phyloP scores from a whole-genome alignment of 2,888 invertebrate genomes.

The Gibbula magus region DNA sequence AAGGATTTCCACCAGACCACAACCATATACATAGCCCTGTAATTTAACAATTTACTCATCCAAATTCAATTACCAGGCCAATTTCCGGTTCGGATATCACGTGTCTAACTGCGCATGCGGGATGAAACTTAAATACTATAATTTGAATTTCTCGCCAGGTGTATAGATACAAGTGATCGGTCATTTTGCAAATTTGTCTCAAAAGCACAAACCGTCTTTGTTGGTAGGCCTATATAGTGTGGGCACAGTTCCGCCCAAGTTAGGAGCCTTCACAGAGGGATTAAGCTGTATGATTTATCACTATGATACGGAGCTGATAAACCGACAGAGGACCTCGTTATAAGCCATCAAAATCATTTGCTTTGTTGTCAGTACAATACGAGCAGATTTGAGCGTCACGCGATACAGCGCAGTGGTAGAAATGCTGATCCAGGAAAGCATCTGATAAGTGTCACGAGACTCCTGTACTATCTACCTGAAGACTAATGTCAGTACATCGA shows the following conservation, averaged over 20 bases:
- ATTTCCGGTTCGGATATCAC: conserved; percentile 7
- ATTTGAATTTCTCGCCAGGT: conserved; percentile 19
- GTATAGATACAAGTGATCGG: not conserved
- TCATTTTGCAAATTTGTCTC: conserved; percentile 22
- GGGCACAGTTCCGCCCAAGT: not conserved
- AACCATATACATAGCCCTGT: not conserved
- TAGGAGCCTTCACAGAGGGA: not conserved
- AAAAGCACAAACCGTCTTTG: conserved; percentile 17
- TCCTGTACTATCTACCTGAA: not conserved
- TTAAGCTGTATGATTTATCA: conserved; percentile 7
- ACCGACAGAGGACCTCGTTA: not conserved
- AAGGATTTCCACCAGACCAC: too few relatives aligned
- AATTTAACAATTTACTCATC: not conserved
- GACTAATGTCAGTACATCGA: not conserved
- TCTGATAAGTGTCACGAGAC: not conserved
- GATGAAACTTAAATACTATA: not conserved
- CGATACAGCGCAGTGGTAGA: not conserved
- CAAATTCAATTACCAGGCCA: conserved; percentile 14
- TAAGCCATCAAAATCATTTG: conserved; percentile 3
- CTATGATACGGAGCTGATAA: conserved; percentile 11
- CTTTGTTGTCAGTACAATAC: conserved; percentile 11
- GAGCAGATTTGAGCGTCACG: conserved; percentile 9
- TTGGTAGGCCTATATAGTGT: not conserved
- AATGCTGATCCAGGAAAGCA: not conserved
- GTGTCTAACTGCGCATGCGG: not conserved